These are phyloP conservation scores for Proteles cristata DNA, from an alignment of 2,113 vertebrate genomes.

Conservation along the genomic window DNA sequence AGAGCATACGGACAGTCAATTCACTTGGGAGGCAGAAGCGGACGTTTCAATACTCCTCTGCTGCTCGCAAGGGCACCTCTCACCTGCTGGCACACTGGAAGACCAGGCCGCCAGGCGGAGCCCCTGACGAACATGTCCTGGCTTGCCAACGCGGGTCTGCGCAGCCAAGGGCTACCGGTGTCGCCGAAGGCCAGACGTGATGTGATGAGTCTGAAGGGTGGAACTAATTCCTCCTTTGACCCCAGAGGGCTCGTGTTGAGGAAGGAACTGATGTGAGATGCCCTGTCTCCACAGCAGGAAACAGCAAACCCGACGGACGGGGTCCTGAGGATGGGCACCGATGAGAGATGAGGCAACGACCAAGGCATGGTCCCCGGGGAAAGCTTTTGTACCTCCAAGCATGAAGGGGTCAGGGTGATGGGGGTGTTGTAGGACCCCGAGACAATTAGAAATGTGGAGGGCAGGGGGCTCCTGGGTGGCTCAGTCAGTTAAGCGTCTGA, in stretches of 20 bases:
- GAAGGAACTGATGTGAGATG: not conserved
- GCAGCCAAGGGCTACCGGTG: too few relatives aligned
- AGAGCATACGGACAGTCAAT: not conserved
- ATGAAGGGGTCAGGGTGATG: not conserved
- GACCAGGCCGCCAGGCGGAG: too few relatives aligned
- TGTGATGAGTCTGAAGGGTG: not conserved
- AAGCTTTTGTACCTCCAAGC: not conserved
- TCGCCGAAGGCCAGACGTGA: not conserved
- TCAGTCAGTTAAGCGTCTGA: too few relatives aligned
- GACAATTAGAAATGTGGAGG: not conserved
- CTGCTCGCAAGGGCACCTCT: not conserved
- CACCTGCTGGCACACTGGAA: not conserved
- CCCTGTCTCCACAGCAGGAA: not conserved
- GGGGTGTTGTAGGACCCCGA: not conserved
- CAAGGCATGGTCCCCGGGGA: too few relatives aligned
- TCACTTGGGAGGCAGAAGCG: not conserved
- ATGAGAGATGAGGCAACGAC: not conserved
- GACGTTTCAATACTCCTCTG: not conserved
- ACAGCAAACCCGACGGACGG: not conserved
- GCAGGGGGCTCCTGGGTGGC: too few relatives aligned
- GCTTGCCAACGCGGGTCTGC: accelerated
- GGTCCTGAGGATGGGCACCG: accelerated
- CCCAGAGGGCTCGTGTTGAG: not conserved
- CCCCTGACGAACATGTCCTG: accelerated
- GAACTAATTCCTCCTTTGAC: not conserved